Evolutionary conservation across 2,113 vertebrate genomes (phyloP), one percentile per base, ranked within the genome.

Genomic region (Rhadina sibilatrix): DNA sequence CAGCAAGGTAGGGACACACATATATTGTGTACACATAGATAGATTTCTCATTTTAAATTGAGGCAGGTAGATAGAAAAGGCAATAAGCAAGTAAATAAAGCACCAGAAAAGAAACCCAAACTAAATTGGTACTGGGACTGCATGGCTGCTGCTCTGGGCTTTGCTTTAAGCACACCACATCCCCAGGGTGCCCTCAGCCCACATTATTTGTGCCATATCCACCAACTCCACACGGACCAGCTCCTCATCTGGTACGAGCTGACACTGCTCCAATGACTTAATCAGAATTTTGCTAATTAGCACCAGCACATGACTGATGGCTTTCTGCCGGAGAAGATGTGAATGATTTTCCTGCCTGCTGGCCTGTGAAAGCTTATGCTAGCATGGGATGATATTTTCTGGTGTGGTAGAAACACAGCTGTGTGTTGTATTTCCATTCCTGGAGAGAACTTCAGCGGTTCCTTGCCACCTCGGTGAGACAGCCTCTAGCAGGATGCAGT

Each of bases 351-450:
- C 87, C 89, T 87, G 91, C 84, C 91, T 94, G 84, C 87, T 94
- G 91, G 95, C 87, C 78, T 66, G 81, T 84, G 77, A 96, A 93
- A 93, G 89, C 89, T 95, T 85, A 79, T 96, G 87, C 68, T 95
- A 91, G 78, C 84, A 80, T 14, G 50, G 78, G 61, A 80, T 72
- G 84, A 65, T 89, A 81, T 82, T 61, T 89, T 47, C 70, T 85
- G 70, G 65, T 31, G 75, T 10, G 53, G 80, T 2, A 61, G 37
- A 38, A 78, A 25, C 70, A 28, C 65, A 76, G 74, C 57, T 63
- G 64, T 22, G 61, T 14, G 25, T 31, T 64, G n/a, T 13, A 30
- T n/a, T 85, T 66, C 68, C 50, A 5, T 59, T 86, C 86, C 87
- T 57, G 74, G 61, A 68, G 77, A 49, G 70, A 66, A 42, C 20